These are phyloP conservation scores for Brevimyrus niger DNA, from an alignment of 2,113 vertebrate species.

Conservation along the genomic window DNA sequence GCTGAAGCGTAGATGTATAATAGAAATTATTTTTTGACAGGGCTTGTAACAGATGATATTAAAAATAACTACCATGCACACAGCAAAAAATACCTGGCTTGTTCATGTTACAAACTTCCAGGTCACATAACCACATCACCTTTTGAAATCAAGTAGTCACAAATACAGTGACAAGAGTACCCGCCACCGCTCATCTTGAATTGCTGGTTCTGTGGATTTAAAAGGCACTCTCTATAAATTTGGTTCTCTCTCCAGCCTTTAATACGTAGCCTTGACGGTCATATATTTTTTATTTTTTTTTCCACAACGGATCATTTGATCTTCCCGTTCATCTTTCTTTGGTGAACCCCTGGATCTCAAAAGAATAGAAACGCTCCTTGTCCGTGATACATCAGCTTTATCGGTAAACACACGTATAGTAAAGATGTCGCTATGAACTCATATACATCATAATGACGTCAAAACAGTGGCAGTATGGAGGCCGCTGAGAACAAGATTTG, in stretches of 20 bases:
- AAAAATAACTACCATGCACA: not conserved
- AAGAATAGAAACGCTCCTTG: not conserved
- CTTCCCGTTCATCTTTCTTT: not conserved
- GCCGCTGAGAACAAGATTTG: not conserved
- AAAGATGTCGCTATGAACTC: not conserved
- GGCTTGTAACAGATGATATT: not conserved
- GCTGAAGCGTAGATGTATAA: not conserved
- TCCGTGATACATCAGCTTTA: not conserved
- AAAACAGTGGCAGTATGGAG: not conserved
- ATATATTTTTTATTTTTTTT: no score
- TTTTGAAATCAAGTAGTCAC: conserved; percentile 5
- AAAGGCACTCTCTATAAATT: conserved; percentile 58
- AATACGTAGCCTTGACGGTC: conserved; percentile 37
- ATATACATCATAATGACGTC: not conserved
- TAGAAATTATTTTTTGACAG: not conserved
- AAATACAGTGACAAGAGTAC: conserved; percentile 39
- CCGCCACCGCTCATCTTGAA: conserved; percentile 30
- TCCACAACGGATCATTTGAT: not conserved
- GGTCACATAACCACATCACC: not conserved
- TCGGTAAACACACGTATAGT: no score
- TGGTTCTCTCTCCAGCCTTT: conserved; percentile 40
- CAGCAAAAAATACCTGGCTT: not conserved
- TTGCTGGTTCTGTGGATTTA: conserved; percentile 39
- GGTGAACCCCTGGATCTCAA: not conserved
- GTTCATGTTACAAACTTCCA: not conserved